Evolutionary conservation across 2,888 invertebrate genomes (phyloP).

Genomic region (Cataglyphis albicans): DNA sequence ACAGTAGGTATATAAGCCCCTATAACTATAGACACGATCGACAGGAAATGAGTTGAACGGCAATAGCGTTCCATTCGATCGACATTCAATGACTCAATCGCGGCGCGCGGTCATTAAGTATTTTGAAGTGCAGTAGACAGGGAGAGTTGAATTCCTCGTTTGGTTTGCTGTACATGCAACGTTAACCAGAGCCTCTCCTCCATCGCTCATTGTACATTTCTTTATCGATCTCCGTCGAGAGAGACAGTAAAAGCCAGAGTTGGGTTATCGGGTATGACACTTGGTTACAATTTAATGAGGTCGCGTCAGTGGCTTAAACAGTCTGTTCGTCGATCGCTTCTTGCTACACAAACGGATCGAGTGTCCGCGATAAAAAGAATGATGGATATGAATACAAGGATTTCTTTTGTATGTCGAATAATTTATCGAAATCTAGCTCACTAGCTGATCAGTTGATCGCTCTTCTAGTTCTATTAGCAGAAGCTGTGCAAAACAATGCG

Average conservation of each 20-base stretch:
- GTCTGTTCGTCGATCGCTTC: conserved; percentile 60
- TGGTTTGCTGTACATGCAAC: conserved; percentile 67
- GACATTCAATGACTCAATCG: conserved; percentile 23
- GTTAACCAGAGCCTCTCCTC: conserved; percentile 67
- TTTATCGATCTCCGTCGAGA: conserved; percentile 71
- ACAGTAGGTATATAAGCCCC: background rate
- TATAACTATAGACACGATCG: background rate
- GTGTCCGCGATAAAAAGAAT: conserved; percentile 65
- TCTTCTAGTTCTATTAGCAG: background rate
- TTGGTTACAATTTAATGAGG: conserved; percentile 73
- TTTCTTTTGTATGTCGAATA: conserved; percentile 64
- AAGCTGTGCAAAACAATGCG: background rate
- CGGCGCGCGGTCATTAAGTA: conserved; percentile 24
- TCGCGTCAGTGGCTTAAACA: conserved; percentile 58
- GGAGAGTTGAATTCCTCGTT: conserved; percentile 63
- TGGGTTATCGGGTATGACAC: conserved; percentile 77
- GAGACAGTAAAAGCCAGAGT: conserved; percentile 69
- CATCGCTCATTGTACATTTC: conserved; percentile 68
- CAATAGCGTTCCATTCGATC: background rate
- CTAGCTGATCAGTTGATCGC: background rate
- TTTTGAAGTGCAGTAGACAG: conserved; percentile 42
- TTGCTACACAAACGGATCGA: conserved; percentile 66
- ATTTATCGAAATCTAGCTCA: conserved; percentile 59
- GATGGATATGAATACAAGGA: conserved; percentile 61
- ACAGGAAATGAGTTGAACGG: background rate